phyloP scores from a whole-genome alignment of 2,888 invertebrate species.

The Drosophila meridiana region DNA sequence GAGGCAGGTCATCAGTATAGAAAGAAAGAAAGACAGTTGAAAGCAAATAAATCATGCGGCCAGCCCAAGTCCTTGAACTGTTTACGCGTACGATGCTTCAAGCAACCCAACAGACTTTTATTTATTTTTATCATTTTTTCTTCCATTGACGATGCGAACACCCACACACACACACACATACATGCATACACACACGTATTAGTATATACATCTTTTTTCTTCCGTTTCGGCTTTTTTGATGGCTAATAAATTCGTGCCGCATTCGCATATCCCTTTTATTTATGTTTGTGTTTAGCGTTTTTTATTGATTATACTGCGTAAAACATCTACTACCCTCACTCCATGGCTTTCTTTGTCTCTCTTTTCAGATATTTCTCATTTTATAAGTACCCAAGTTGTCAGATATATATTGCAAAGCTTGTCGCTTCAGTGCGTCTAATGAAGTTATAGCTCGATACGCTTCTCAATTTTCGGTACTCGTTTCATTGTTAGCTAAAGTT shows the following conservation, averaged over 20 bases:
- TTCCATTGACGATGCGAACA: conserved; percentile 49
- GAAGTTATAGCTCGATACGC: conserved; percentile 66
- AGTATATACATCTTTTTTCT: conserved; percentile 18
- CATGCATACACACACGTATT: background rate
- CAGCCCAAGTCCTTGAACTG: conserved; percentile 71
- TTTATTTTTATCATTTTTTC: conserved; percentile 67
- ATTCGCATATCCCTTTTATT: conserved; percentile 65
- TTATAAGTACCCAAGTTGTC: conserved; percentile 58
- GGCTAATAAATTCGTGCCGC: conserved; percentile 67
- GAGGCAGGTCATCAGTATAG: conserved; percentile 54
- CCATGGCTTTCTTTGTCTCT: background rate
- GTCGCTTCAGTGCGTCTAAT: conserved; percentile 66
- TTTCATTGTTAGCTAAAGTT: conserved; percentile 22
- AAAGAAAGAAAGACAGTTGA: conserved; percentile 56
- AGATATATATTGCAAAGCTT: conserved; percentile 65
- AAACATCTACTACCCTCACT: conserved; percentile 33
- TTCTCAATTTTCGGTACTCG: conserved; percentile 19
- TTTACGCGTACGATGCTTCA: conserved; percentile 50
- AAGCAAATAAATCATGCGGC: conserved; percentile 77
- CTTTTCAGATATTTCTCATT: conserved; percentile 62
- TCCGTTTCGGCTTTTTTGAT: conserved; percentile 52
- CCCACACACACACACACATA: conserved; percentile 7
- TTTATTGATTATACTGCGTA: conserved; percentile 72
- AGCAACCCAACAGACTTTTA: conserved; percentile 62
- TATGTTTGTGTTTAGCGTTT: conserved; percentile 68